Evolutionary conservation across 2,888 invertebrate species (phyloP), one percentile per base, ranked within the genome.

Genomic region (Salticus scenicus): DNA sequence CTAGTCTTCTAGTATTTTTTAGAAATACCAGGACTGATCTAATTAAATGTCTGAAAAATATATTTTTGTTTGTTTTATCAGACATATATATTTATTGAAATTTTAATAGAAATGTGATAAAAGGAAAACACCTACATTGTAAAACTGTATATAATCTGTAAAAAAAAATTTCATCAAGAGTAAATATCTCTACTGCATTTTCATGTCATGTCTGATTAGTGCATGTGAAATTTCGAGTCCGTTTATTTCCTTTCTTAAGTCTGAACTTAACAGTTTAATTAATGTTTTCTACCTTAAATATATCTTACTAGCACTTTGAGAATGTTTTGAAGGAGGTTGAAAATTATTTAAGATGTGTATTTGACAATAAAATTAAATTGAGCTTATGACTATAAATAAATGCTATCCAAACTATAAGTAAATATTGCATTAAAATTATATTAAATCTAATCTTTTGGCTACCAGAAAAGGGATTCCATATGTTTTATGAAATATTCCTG

Each of bases 331-430:
- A 57, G 7, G 24, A 24, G 20, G 20, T 24, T 57, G 4, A 12
- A 24, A 57, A 57, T 66, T 66, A 57, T 31, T 66, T 17, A 66
- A n/a, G 8, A 31, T 8, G 20, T n/a, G 24, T 12, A 37, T 41
- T 20, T 37, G 12, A 37, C 10, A 69, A 69, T 10, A 37, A 37
- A 41, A 69, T 69, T n/a, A 69, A 69, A 69, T 69, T 69, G 69
- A 69, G 69, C 69, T 69, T 69, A 69, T 24, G 31, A 24, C 41
- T 10, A 24, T 24, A 24, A 20, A 17, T 31, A 33, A 69, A 17
- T 41, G 37, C 33, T 28, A 41, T 20, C 20, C 17, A 37, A 69
- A 14, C n/a, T 20, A 41, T 37, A 37, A 27, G 5, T 33, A 17
- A 20, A 20, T 69, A 41, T 37, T 69, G 27, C 24, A 57, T 57